phyloP scores from a whole-genome alignment of 37 sponge, comb jelly and placozoan genomes.

The Theonella swinhoei region DNA sequence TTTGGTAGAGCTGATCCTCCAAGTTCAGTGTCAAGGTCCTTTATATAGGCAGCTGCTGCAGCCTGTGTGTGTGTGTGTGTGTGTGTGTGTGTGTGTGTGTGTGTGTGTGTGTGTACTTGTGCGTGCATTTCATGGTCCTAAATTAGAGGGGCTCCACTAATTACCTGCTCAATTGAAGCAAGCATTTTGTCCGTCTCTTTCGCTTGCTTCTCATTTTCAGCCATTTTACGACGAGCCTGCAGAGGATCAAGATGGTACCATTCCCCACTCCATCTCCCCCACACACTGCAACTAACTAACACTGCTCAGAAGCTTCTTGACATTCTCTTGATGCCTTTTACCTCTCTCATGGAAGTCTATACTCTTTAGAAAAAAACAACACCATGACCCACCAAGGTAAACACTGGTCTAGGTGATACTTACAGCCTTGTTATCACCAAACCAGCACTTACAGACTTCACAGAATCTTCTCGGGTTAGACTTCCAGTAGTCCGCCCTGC shows the following conservation, averaged over 20 bases:
- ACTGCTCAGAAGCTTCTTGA: conserved; percentile 60
- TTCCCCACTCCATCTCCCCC: neutral
- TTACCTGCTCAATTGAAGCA: conserved; percentile 37
- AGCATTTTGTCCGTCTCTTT: conserved; percentile 24
- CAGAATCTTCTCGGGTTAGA: conserved; percentile 90
- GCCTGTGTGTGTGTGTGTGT: neutral
- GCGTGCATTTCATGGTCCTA: neutral
- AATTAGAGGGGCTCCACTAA: neutral
- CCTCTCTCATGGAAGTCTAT: conserved; percentile 87
- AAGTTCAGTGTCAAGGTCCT: neutral
- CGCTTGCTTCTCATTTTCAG: conserved; percentile 48
- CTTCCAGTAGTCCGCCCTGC: conserved; percentile 92
- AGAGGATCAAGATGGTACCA: neutral
- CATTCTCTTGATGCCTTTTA: conserved; percentile 75
- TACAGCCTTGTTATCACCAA: conserved; percentile 87
- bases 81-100: neutral
- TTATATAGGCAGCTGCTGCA: conserved; percentile 13
- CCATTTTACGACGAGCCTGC: conserved; percentile 24
- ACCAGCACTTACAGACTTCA: conserved; percentile 94
- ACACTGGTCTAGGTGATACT: conserved; percentile 9
- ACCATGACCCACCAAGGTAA: neutral
- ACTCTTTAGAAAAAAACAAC: conserved; percentile 48
- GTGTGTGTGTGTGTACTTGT: neutral
- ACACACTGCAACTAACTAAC: neutral
- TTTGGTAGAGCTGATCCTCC: neutral